Evolutionary conservation across 2,797 vertebrate genomes (phyloP).

Genomic region (Hozukius guyotensis): DNA sequence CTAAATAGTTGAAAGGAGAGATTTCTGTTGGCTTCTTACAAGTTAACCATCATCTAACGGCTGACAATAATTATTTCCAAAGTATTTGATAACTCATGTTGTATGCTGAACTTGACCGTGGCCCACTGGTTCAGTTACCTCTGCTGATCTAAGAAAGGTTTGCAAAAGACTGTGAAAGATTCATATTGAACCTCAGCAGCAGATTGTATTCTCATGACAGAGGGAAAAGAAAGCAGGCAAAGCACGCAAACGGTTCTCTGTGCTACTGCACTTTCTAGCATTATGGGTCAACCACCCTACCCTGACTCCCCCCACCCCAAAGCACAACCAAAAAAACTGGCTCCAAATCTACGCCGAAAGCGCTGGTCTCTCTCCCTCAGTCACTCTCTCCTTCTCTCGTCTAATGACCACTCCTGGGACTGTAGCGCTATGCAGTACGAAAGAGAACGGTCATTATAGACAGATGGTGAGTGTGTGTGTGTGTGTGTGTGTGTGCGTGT

Average conservation of each 20-base stretch:
- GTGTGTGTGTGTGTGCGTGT: neutral
- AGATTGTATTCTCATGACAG: constrained; percentile 31
- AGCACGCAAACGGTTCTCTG: constrained; percentile 14
- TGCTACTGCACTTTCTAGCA: constrained; percentile 53
- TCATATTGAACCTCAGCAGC: constrained; percentile 24
- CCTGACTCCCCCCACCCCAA: constrained; percentile 36
- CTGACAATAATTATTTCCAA: neutral
- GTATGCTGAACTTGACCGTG: neutral
- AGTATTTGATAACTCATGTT: neutral
- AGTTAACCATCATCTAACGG: neutral
- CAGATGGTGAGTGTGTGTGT: constrained; percentile 74
- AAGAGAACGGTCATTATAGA: constrained; percentile 81
- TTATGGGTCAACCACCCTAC: constrained; percentile 46
- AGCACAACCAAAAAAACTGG: constrained; percentile 59
- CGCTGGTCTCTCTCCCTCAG: constrained; percentile 65
- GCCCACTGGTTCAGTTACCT: neutral
- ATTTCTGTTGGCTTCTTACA: neutral
- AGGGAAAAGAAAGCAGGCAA: constrained; percentile 17
- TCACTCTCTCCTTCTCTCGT: constrained; percentile 68
- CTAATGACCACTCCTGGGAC: constrained; percentile 87
- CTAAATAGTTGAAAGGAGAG: constrained; percentile 23
- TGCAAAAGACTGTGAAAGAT: constrained; percentile 6
- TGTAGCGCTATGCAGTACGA: constrained; percentile 67
- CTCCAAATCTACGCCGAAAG: constrained; percentile 64
- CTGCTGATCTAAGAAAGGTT: neutral